Evolutionary conservation across 2,113 vertebrate species (phyloP).

Genomic region (Otis tarda): DNA sequence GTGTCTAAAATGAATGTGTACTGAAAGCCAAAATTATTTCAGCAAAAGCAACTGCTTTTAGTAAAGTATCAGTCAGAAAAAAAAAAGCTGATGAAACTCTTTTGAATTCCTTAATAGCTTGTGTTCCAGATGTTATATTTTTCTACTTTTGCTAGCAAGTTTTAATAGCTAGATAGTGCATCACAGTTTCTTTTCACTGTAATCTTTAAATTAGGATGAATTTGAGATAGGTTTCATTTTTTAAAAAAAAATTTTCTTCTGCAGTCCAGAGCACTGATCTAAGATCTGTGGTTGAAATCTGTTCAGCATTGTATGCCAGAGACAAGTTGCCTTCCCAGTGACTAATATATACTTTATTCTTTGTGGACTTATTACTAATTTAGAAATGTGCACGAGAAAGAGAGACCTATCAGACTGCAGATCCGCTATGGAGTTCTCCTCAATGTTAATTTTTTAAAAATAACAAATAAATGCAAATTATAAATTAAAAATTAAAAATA

Average conservation of each 20-base stretch:
- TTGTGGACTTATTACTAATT: neutral
- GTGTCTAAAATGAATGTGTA: neutral
- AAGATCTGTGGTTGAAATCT: neutral
- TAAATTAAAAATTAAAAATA: neutral
- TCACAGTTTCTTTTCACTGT: neutral
- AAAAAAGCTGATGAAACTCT: neutral
- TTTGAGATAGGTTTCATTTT: neutral
- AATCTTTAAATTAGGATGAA: neutral
- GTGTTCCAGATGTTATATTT: neutral
- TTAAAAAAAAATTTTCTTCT: neutral
- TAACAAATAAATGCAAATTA: neutral
- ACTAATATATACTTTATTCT: neutral
- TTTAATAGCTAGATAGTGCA: neutral
- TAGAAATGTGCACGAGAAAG: neutral
- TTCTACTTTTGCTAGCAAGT: neutral
- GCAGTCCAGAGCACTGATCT: neutral
- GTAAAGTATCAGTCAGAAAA: neutral
- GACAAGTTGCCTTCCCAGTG: neutral
- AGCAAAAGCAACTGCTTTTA: neutral
- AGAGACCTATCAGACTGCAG: neutral
- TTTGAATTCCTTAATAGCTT: neutral
- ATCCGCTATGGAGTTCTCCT: neutral
- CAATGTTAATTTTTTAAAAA: neutral
- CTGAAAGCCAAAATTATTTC: conserved; percentile 8
- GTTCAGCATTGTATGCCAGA: neutral